phyloP scores from a whole-genome alignment of 2,888 invertebrate genomes.

The Pantelozetes paolii region DNA sequence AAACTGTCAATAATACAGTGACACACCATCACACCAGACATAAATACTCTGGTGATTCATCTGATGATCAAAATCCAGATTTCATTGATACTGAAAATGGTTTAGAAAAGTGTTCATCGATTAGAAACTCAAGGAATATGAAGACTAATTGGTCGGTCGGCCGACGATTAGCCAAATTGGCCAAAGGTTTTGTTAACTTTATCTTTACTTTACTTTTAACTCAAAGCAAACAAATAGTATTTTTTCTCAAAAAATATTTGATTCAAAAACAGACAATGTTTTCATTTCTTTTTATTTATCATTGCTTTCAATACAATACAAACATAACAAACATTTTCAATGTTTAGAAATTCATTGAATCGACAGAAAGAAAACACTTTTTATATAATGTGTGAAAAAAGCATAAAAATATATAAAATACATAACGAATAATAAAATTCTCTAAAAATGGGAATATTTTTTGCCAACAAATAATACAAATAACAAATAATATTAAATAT shows the following conservation, averaged over 20 bases:
- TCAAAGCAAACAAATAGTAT: not conserved
- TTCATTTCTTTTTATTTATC: not conserved
- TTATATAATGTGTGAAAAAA: not conserved
- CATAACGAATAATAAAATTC: slow-evolving; percentile 6
- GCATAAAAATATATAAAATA: not conserved
- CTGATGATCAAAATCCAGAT: slow-evolving; percentile 29
- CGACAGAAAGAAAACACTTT: not conserved
- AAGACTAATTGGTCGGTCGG: slow-evolving; percentile 84
- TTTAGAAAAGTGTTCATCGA: slow-evolving; percentile 21
- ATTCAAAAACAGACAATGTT: not conserved
- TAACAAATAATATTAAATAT: not conserved
- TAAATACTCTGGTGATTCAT: slow-evolving; percentile 19
- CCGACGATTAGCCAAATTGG: slow-evolving; percentile 86
- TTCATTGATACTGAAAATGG: slow-evolving; percentile 19
- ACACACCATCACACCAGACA: not conserved
- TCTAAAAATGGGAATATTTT: not conserved
- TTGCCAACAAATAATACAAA: not conserved
- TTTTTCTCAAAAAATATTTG: not conserved
- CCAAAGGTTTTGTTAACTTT: slow-evolving; percentile 58
- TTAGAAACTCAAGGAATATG: slow-evolving; percentile 18
- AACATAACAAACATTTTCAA: not conserved
- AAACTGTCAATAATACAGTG: not conserved
- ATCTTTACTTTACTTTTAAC: not conserved
- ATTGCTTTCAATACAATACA: not conserved
- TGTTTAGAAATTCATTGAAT: not conserved